These are phyloP conservation scores for Caenorhabditis sp. DNA, from an alignment of 2,888 invertebrate species.

Conservation along the genomic window DNA sequence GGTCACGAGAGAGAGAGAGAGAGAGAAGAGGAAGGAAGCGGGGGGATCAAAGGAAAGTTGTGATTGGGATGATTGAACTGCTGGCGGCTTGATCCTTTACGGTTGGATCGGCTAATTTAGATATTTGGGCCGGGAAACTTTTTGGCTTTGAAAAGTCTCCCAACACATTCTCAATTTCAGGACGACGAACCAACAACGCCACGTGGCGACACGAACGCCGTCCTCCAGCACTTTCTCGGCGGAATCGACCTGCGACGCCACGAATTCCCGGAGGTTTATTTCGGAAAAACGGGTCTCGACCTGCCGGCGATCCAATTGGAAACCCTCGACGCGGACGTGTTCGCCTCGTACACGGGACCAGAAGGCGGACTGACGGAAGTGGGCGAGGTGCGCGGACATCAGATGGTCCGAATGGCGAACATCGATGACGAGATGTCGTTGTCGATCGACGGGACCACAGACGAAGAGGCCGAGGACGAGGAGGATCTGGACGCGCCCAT, in stretches of 20 bases:
- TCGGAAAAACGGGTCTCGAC: constrained; percentile 70
- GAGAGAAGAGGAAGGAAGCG: too few relatives aligned
- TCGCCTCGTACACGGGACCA: constrained; percentile 88
- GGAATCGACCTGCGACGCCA: constrained; percentile 60
- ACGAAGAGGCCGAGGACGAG: constrained; percentile 68
- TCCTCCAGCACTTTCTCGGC: constrained; percentile 54
- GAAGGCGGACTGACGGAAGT: constrained; percentile 86
- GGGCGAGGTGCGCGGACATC: constrained; percentile 69
- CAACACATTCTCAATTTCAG: too few relatives aligned
- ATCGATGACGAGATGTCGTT: constrained; percentile 77
- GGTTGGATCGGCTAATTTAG: too few relatives aligned
- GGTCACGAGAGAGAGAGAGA: too few relatives aligned
- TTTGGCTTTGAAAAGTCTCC: too few relatives aligned
- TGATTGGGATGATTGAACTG: too few relatives aligned
- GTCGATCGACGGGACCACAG: constrained; percentile 68
- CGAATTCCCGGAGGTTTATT: constrained; percentile 69
- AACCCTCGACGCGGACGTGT: constrained; percentile 59
- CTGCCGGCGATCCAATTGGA: constrained; percentile 65
- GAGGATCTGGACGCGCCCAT: constrained; percentile 61
- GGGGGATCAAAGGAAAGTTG: too few relatives aligned
- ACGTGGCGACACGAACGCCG: constrained; percentile 51
- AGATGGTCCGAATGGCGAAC: constrained; percentile 76
- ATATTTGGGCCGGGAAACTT: not conserved
- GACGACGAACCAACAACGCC: constrained; percentile 60
- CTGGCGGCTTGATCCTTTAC: too few relatives aligned